Percentiles rank a stretch among this genome's conserved stretches.
These are phyloP conservation scores for Casuarius casuarius DNA, from an alignment of 2,113 vertebrate genomes.

Conservation along the genomic window DNA sequence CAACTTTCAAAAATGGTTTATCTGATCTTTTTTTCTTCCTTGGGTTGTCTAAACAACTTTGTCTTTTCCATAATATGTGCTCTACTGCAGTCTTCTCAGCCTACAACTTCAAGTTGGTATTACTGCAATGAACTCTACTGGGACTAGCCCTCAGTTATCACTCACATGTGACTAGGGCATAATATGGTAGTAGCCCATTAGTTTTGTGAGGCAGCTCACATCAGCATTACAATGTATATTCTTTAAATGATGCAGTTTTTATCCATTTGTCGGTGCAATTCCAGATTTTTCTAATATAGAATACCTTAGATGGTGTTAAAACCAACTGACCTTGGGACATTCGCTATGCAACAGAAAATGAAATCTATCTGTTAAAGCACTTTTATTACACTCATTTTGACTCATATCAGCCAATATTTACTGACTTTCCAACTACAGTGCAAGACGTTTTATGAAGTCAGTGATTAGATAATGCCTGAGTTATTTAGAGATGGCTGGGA, in stretches of 20 bases:
- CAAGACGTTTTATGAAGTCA: neutral
- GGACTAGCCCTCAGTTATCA: neutral
- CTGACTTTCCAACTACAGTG: neutral
- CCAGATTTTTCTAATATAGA: neutral
- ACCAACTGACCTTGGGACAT: neutral
- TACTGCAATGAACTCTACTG: neutral
- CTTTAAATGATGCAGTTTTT: neutral
- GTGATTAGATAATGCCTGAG: neutral
- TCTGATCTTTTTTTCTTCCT: neutral
- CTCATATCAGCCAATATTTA: neutral
- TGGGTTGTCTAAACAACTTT: neutral
- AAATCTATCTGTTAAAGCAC: neutral
- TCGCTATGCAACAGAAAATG: neutral
- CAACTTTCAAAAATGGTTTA: neutral
- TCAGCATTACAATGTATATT: neutral
- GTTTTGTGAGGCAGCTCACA: neutral
- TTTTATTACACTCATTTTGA: conserved; percentile 1
- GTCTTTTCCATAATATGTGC: neutral
- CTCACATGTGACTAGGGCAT: neutral
- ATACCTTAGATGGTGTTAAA: neutral
- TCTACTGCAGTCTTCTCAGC: neutral
- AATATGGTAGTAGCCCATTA: neutral
- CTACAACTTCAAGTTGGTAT: neutral
- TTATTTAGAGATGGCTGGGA: neutral
- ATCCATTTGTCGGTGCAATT: neutral